Evolutionary conservation across 1,140 invertebrate species (phyloP).

Genomic region (Lethocerus indicus): DNA sequence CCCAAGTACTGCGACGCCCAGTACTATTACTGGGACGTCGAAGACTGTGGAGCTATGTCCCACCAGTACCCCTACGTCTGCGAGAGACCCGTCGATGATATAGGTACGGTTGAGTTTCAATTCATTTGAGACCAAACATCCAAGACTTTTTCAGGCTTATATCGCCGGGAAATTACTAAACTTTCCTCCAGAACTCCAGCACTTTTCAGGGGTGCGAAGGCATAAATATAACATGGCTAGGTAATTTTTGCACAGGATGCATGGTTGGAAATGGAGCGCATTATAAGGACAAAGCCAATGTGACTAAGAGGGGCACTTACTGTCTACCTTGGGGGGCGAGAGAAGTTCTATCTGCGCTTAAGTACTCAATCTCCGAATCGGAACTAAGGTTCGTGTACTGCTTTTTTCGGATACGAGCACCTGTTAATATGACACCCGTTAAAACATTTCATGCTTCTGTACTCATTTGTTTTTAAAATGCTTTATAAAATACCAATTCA

Average conservation of each 20-base stretch:
- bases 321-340: constrained; percentile 32
- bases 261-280: constrained; percentile 29
- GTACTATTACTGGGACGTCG: constrained; percentile 35
- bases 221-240: too few species aligned
- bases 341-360: constrained; percentile 23
- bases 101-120: too few species aligned
- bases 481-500: background rate
- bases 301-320: constrained; percentile 26
- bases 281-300: constrained; percentile 32
- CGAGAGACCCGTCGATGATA: constrained; percentile 29
- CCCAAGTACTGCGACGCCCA: constrained; percentile 23
- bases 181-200: too few species aligned
- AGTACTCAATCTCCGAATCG: constrained; percentile 20
- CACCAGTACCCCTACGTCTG: constrained; percentile 31
- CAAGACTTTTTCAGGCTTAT: too few species aligned
- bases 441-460: background rate
- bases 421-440: background rate
- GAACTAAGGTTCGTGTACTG: background rate
- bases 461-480: background rate
- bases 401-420: background rate
- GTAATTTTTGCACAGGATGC: constrained; percentile 32
- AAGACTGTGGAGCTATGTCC: constrained; percentile 27
- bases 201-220: too few species aligned
- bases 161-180: too few species aligned
- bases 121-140: too few species aligned